These are phyloP conservation scores for Saimiri boliviensis DNA, from an alignment of 2,113 vertebrate genomes.

Conservation along the genomic window DNA sequence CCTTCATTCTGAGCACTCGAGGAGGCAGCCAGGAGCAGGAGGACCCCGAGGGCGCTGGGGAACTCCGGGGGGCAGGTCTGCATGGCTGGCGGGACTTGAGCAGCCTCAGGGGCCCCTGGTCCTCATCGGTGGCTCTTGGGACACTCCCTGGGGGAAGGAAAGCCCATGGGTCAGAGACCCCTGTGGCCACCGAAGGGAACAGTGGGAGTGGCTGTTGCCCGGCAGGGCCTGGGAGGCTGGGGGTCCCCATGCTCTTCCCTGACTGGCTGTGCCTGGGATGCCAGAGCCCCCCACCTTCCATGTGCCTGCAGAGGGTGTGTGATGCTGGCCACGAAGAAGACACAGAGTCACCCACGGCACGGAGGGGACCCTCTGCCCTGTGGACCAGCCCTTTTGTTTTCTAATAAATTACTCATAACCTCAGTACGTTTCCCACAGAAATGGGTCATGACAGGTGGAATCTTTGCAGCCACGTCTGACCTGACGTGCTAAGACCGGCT, in stretches of 20 bases:
- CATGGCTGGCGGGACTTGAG: background rate
- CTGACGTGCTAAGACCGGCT: background rate
- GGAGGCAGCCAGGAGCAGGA: background rate
- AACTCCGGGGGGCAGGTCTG: accelerated
- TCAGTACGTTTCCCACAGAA: background rate
- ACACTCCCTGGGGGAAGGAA: background rate
- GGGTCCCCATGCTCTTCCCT: background rate
- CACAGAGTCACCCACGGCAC: background rate
- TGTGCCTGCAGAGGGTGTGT: accelerated
- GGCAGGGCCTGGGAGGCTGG: background rate
- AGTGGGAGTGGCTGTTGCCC: background rate
- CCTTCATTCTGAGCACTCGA: background rate
- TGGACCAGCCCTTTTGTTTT: background rate
- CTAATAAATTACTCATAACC: background rate
- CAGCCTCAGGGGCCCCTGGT: background rate
- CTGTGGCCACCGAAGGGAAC: background rate
- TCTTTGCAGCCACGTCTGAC: background rate
- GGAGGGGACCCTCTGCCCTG: background rate
- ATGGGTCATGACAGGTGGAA: background rate
- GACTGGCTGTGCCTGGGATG: background rate
- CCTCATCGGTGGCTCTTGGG: background rate
- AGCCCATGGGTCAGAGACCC: background rate
- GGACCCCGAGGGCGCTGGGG: accelerated
- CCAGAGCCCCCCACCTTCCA: background rate
- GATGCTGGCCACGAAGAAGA: too few species aligned